Evolutionary conservation across 2,888 invertebrate genomes (phyloP), one percentile per base, ranked within the genome.

Genomic region (Bellardia bayeri): DNA sequence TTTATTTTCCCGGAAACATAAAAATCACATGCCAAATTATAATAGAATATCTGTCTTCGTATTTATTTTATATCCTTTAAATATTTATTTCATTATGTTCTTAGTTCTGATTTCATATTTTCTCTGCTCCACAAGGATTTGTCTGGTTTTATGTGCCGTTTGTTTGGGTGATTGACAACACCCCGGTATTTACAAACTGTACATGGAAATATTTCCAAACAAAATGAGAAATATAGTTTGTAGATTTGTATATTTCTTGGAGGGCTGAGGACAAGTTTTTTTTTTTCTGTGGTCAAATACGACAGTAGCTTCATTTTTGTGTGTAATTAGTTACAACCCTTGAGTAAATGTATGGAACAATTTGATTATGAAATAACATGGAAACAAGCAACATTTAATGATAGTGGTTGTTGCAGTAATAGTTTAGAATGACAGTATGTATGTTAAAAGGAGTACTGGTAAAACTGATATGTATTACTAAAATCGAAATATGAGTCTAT

Each of bases 1-100:
- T 68, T 33, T 68, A 56, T 56, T 45, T 56, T 33, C n/a, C 45
- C 0, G 14, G 8, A 56, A 30, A 45, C 30, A 68, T 68, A 78
- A 68, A 78, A 78, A 68, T 78, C 78, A 42, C 14, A 54, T 14
- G 1, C 40, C 9, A 30, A 56, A 56, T 56, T 16, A 78, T 56
- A n/a, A 5, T 40, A 66, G 56, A 66, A 78, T 33, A 30, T 40
- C 2, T 66, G 51, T 45, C n/a, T 23, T 40, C 54, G 9, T 66
- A 78, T 78, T 68, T 68, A 42, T 78, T 78, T 78, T 78, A 66
- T 78, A 68, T 68, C 78, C 78, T 66, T 68, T 64, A 40, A 14
- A 56, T 78, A 40, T 42, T 78, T 54, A 40, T 66, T 66, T 78
- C 30, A 42, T 56, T 30, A 42, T 76, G 37, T 58, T 58, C 11